These are phyloP conservation scores for Drosophila eugracilis DNA, from an alignment of 1,140 invertebrate genomes.

Conservation along the genomic window DNA sequence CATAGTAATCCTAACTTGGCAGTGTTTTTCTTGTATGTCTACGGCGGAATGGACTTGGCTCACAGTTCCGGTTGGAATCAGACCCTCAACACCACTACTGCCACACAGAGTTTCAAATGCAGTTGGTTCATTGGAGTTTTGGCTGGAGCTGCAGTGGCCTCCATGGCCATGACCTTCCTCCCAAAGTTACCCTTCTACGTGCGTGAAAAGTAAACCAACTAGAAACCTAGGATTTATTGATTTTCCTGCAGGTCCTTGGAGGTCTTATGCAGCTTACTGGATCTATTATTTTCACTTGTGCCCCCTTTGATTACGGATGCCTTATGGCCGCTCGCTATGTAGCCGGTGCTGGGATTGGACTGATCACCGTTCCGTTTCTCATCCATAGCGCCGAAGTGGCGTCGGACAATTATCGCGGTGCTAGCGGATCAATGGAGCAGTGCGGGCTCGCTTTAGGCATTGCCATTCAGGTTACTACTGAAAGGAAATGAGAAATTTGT, in stretches of 20 bases:
- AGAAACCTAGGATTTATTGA: not conserved
- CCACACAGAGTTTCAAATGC: slow-evolving; percentile 39
- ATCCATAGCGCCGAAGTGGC: slow-evolving; percentile 66
- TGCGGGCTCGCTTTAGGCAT: slow-evolving; percentile 62
- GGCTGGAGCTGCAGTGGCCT: slow-evolving; percentile 45
- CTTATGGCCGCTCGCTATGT: slow-evolving; percentile 66
- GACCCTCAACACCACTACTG: slow-evolving; percentile 24
- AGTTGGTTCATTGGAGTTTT: slow-evolving; percentile 75
- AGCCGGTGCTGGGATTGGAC: slow-evolving; percentile 61
- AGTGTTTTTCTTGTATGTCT: slow-evolving; percentile 50
- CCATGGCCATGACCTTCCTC: slow-evolving; percentile 27
- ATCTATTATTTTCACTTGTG: slow-evolving; percentile 61
- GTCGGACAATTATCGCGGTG: slow-evolving; percentile 39
- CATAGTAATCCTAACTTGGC: not conserved
- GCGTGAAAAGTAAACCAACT: not conserved
- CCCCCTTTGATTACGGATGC: slow-evolving; percentile 46
- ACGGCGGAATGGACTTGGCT: slow-evolving; percentile 71
- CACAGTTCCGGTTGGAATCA: slow-evolving; percentile 66
- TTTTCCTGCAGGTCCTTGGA: slow-evolving; percentile 22
- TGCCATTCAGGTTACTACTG: slow-evolving; percentile 35
- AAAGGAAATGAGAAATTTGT: not conserved
- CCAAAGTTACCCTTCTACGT: slow-evolving; percentile 62
- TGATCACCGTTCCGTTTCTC: slow-evolving; percentile 59
- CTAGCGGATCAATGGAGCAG: slow-evolving; percentile 52
- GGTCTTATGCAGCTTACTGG: slow-evolving; percentile 43